phyloP scores from a whole-genome alignment of 2,888 invertebrate genomes.

The Pristionchus arcanus region DNA sequence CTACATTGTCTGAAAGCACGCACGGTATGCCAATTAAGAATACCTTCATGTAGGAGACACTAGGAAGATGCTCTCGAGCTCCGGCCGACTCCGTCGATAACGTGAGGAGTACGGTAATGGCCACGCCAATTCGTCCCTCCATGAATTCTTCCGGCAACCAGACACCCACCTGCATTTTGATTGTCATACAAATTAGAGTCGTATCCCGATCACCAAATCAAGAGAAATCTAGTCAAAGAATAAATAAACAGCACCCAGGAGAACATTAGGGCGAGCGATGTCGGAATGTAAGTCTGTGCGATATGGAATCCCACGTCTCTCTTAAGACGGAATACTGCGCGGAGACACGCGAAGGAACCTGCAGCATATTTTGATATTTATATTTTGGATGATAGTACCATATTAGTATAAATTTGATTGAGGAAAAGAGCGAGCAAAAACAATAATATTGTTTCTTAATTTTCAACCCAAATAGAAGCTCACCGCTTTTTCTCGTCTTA shows the following conservation, averaged over 20 bases:
- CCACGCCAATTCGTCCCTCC: slow-evolving; percentile 79
- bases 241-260: slow-evolving; percentile 73
- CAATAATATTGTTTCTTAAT: background rate
- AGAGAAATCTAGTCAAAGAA: no score
- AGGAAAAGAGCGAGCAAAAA: background rate
- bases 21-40: background rate
- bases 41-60: slow-evolving; percentile 78
- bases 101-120: slow-evolving; percentile 78
- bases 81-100: slow-evolving; percentile 78
- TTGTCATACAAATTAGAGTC: no score
- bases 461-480: background rate
- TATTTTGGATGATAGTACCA: background rate
- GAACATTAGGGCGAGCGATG: slow-evolving; percentile 78
- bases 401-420: background rate
- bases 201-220: no score
- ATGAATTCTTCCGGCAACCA: slow-evolving; percentile 79
- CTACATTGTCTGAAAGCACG: background rate
- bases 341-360: slow-evolving; percentile 75
- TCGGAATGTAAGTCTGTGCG: slow-evolving; percentile 78
- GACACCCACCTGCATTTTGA: slow-evolving; percentile 72
- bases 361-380: background rate
- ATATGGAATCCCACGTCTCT: slow-evolving; percentile 78
- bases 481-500: slow-evolving; percentile 70
- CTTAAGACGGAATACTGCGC: slow-evolving; percentile 77
- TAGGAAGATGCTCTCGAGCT: slow-evolving; percentile 78